Evolutionary conservation across 2,888 invertebrate species (phyloP).

Genomic region (Rapana venosa): DNA sequence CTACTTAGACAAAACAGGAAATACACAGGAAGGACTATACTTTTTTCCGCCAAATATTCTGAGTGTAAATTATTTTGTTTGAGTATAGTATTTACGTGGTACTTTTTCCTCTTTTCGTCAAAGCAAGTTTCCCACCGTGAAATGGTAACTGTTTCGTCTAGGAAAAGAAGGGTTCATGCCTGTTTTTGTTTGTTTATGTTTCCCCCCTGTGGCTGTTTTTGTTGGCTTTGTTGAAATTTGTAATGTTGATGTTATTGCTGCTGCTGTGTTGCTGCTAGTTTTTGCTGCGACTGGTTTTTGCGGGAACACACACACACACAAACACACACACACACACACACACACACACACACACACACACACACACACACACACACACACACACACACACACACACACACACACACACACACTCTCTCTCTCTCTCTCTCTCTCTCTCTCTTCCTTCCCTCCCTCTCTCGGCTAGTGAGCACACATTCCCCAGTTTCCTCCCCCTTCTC

Average conservation of each 20-base stretch:
- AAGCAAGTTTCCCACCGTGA: no score
- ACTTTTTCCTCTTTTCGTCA: no score
- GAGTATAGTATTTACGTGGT: no score
- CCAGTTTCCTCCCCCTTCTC: background rate
- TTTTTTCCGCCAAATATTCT: no score
- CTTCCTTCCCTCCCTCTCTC: no score
- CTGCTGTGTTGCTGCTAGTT: background rate
- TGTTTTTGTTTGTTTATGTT: no score
- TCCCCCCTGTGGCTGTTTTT: background rate
- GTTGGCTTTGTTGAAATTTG: background rate
- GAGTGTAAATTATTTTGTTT: no score
- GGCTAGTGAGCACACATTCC: background rate
- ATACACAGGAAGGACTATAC: no score
- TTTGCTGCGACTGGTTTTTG: background rate
- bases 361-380: slow-evolving; percentile 10
- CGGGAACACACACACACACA: background rate
- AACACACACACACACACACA: background rate
- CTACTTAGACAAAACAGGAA: no score
- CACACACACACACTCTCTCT: background rate
- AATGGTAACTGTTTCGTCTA: no score
- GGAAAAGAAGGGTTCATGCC: no score
- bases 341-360: background rate
- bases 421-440: no score
- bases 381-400: background rate
- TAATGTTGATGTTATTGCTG: background rate